phyloP scores from a whole-genome alignment of 2,888 invertebrate species.

The Agrypnus murinus region DNA sequence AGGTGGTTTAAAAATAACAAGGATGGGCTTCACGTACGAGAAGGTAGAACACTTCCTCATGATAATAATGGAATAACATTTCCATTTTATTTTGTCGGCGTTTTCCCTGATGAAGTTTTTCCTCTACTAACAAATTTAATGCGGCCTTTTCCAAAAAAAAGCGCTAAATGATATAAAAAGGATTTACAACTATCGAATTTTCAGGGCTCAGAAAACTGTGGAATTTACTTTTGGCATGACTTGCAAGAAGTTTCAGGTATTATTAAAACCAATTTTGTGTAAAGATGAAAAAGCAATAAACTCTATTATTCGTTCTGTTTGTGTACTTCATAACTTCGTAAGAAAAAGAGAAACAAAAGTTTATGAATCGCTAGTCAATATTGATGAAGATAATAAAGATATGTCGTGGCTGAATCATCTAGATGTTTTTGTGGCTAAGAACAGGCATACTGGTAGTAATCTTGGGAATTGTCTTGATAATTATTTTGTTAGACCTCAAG shows the following conservation, averaged over 20 bases:
- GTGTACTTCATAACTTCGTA: conserved; percentile 54
- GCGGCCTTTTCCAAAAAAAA: conserved; percentile 54
- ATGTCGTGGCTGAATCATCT: conserved; percentile 51
- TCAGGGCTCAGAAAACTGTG: no score
- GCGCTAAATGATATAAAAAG: conserved; percentile 50
- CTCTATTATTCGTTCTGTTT: conserved; percentile 52
- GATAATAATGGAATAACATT: conserved; percentile 43
- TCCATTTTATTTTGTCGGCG: conserved; percentile 54
- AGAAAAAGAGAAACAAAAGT: conserved; percentile 48
- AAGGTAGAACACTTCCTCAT: conserved; percentile 46
- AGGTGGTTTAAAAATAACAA: conserved; percentile 50
- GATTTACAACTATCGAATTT: conserved; percentile 56
- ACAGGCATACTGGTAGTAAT: no score
- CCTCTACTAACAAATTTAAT: conserved; percentile 53
- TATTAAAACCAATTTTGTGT: conserved; percentile 50
- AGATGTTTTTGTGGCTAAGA: conserved; percentile 39
- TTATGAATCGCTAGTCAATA: conserved; percentile 42
- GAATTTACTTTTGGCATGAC: conserved; percentile 54
- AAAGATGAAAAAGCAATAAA: conserved; percentile 47
- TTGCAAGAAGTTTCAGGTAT: conserved; percentile 52
- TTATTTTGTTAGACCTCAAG: no score
- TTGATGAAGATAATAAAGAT: conserved; percentile 34
- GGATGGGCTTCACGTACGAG: conserved; percentile 45
- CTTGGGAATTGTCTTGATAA: no score
- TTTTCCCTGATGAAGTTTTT: conserved; percentile 57